Evolutionary conservation across 2,888 invertebrate genomes (phyloP).

Genomic region (Ichneumon xanthorius): DNA sequence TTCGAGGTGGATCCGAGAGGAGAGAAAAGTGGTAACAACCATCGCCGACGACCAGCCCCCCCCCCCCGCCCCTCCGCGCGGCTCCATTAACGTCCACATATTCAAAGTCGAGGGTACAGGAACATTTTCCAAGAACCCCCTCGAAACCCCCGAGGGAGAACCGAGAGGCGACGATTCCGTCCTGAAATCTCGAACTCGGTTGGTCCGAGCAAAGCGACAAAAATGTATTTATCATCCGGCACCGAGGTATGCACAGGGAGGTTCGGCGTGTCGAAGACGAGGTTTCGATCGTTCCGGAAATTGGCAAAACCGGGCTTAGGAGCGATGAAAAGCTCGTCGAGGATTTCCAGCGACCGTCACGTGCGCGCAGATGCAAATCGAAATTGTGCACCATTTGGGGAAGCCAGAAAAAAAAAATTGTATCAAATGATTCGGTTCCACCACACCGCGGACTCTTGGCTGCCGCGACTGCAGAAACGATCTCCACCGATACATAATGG

Average conservation of each 20-base stretch:
- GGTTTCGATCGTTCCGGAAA: constrained; percentile 24
- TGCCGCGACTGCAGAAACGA: constrained; percentile 54
- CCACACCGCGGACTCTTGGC: constrained; percentile 7
- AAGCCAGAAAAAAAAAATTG: constrained; percentile 13
- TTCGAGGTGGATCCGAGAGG: constrained; percentile 40
- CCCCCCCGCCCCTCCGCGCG: constrained; percentile 16
- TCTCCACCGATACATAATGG: constrained; percentile 76
- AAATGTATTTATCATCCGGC: constrained; percentile 57
- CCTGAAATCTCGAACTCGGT: constrained; percentile 40
- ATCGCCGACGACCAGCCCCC: constrained; percentile 31
- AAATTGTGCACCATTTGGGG: constrained; percentile 2
- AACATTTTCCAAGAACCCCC: constrained; percentile 50
- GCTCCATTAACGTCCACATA: constrained; percentile 62
- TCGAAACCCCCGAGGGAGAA: constrained; percentile 60
- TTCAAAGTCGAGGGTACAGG: constrained; percentile 42
- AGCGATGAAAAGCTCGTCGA: constrained; percentile 23
- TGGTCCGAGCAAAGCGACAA: neutral
- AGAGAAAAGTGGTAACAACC: constrained; percentile 60
- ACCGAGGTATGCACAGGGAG: neutral
- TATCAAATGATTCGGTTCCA: constrained; percentile 44
- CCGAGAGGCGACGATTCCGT: constrained; percentile 8
- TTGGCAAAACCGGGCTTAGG: constrained; percentile 32
- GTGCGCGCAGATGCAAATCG: constrained; percentile 46
- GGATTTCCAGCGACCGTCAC: neutral
- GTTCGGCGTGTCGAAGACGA: constrained; percentile 38